Evolutionary conservation across 2,113 vertebrate species (phyloP).

Genomic region (Lophius piscatorius): DNA sequence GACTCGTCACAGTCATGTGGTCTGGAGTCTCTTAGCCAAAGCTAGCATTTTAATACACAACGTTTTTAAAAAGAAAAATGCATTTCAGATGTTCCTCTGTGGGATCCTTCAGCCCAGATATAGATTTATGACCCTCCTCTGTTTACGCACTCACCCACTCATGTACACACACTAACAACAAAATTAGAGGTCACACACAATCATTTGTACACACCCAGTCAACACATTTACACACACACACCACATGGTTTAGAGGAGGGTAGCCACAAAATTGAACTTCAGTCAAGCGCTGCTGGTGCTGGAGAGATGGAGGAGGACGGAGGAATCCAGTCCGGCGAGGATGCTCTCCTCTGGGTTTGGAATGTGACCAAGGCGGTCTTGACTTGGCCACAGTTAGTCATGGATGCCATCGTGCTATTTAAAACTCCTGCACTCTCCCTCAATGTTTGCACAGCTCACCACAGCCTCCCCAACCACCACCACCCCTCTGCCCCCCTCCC

Average conservation of each 20-base stretch:
- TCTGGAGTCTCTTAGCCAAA: constrained; percentile 20
- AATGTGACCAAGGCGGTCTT: constrained; percentile 57
- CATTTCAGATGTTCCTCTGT: constrained; percentile 53
- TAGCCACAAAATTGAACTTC: constrained; percentile 58
- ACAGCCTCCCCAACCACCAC: constrained; percentile 36
- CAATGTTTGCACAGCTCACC: constrained; percentile 62
- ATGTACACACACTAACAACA: constrained; percentile 27
- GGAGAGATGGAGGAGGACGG: constrained; percentile 50
- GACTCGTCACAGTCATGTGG: constrained; percentile 45
- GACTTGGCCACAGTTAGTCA: constrained; percentile 56
- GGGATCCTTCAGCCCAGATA: constrained; percentile 21
- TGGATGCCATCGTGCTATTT: constrained; percentile 62
- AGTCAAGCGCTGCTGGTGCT: constrained; percentile 53
- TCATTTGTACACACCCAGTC: constrained; percentile 17
- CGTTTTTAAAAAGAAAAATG: constrained; percentile 10
- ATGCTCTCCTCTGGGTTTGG: constrained; percentile 67
- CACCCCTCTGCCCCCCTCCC: constrained; percentile 38
- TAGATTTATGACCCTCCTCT: constrained; percentile 39
- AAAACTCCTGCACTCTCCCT: constrained; percentile 35
- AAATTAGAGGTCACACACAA: constrained; percentile 35
- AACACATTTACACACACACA: constrained; percentile 19
- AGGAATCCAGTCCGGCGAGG: constrained; percentile 56
- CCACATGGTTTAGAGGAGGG: constrained; percentile 44
- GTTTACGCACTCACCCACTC: constrained; percentile 34
- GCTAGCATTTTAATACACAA: constrained; percentile 37